These are phyloP conservation scores for Labeo catla DNA, from an alignment of 2,113 vertebrate species.

Conservation along the genomic window DNA sequence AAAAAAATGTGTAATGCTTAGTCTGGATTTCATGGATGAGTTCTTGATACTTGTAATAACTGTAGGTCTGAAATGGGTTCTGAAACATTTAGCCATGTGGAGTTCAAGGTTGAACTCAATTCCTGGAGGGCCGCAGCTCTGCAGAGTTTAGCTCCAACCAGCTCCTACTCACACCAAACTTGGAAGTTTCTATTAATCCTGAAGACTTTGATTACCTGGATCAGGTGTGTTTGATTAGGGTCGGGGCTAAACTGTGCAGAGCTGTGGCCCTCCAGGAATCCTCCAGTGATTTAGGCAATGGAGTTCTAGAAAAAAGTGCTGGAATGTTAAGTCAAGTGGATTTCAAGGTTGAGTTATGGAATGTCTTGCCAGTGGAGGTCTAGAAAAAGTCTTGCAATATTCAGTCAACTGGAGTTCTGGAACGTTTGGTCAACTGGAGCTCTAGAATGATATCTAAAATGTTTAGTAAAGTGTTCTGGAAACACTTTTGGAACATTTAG, in stretches of 20 bases:
- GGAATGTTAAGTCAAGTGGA: background rate
- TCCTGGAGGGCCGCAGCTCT: too few species aligned
- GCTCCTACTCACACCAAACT: too few species aligned
- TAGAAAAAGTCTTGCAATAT: too few species aligned
- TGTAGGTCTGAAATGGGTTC: background rate
- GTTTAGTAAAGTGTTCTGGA: background rate
- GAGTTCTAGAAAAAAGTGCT: background rate
- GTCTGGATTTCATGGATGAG: background rate
- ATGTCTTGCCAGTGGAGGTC: too few species aligned
- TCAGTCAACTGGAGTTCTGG: too few species aligned
- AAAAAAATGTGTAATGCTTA: background rate
- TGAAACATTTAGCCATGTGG: background rate
- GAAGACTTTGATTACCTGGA: too few species aligned
- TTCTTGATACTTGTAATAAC: background rate
- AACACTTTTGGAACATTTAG: background rate
- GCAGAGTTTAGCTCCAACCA: too few species aligned
- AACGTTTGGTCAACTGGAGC: background rate
- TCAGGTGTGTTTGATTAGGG: too few species aligned
- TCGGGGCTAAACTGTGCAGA: too few species aligned
- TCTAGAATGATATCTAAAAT: background rate
- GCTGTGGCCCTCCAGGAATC: too few species aligned
- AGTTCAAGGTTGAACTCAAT: background rate
- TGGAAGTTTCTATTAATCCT: too few species aligned
- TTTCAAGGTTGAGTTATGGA: background rate
- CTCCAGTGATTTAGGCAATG: too few species aligned